Evolutionary conservation across 2,888 invertebrate species (phyloP), one percentile per base, ranked within the genome.

Genomic region (Teinopalpus imperialis): DNA sequence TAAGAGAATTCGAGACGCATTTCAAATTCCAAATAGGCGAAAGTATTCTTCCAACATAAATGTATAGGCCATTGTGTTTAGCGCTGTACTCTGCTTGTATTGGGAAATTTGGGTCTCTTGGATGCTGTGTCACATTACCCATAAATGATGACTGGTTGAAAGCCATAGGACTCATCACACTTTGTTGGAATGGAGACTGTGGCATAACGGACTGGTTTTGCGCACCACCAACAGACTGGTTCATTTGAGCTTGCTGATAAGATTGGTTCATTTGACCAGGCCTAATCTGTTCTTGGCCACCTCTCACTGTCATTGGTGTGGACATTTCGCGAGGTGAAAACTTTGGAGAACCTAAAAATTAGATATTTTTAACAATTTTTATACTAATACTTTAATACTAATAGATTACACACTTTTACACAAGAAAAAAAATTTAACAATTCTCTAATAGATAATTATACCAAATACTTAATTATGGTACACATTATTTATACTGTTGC

Each of bases 1-100:
- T 77, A 35, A 63, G 61, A 12, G 85, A 90, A 46, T 89, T 91
- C 30, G 93, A 91, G 10, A 95, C 92, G 61, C 95, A 95, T 71
- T 92, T 92, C 53, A 93, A 82, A 59, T 92, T 94, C 99, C 99
- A 99, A 52, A 99, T 90, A 0, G 97, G 95, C 18, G 96, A 90
- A 9, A 99, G 82, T 57, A 99, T 94, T 57, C 98, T 91, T 12
- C 95, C 93, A 7, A 98, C 92, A 69, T 97, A 97, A 27, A 98
- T 90, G 80, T 98, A 99, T 4, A 99, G 90, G 0, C 97, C 98
- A 69, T 98, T 96, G 72, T 98, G 98, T 71, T 97, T 97, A 0
- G 96, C 93, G 0, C 87, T 89, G 52, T 78, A 89, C 61, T 87
- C 91, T 53, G 83, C 57, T 69, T 87, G 82, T 59, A 88, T 51